A percentile compares a stretch with the other conserved stretches of the same genome.
These are phyloP conservation scores for Aphis gossypii DNA, from an alignment of 1,140 invertebrate species.

Conservation along the genomic window DNA sequence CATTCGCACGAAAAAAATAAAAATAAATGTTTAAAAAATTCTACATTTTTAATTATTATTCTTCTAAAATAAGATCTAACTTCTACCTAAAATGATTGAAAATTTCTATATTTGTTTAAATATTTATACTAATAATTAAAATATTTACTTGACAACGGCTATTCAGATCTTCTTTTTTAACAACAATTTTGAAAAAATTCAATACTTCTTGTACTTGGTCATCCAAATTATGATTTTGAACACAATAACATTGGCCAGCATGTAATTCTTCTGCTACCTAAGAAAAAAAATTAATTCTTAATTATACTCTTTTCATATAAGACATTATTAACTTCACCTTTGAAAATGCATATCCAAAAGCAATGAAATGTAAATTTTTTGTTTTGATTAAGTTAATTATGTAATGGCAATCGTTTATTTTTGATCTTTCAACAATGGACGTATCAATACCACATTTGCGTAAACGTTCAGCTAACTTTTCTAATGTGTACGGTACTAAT, in stretches of 20 bases:
- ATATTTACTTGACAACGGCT: slow-evolving; percentile 70
- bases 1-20: too few species aligned
- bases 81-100: too few species aligned
- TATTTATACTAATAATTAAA: background rate
- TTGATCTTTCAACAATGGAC: slow-evolving; percentile 66
- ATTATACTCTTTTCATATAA: background rate
- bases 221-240: slow-evolving; percentile 65
- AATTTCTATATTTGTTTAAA: background rate
- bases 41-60: too few species aligned
- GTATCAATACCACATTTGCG: slow-evolving; percentile 75
- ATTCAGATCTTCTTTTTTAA: slow-evolving; percentile 71
- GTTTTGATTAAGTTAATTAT: slow-evolving; percentile 66
- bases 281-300: background rate
- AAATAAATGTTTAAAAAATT: too few species aligned
- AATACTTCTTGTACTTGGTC: slow-evolving; percentile 72
- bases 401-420: slow-evolving; percentile 64
- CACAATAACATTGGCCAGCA: slow-evolving; percentile 67
- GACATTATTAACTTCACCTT: slow-evolving; percentile 63
- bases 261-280: slow-evolving; percentile 17
- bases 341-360: slow-evolving; percentile 66
- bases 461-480: slow-evolving; percentile 69
- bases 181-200: slow-evolving; percentile 70
- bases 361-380: slow-evolving; percentile 70
- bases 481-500: slow-evolving; percentile 70
- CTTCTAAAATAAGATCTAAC: too few species aligned